Base-by-base conservation (phyloP, 2,888 invertebrate genomes). In the Cheilosia scutellata region DNA sequence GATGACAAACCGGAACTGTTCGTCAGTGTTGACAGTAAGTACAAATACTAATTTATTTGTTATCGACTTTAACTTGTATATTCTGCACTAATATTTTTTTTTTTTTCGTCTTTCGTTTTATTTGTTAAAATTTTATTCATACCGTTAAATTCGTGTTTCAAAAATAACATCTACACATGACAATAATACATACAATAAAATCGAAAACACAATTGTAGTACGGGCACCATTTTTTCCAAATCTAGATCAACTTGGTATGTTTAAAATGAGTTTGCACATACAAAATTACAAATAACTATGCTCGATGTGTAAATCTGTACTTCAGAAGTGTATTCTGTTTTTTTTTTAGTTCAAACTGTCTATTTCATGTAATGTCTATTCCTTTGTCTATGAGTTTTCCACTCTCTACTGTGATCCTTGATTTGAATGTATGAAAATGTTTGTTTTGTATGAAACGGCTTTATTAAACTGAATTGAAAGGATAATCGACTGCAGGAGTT, bases 1-100 rank as follows among this genome's bases (percentile, higher is more conserved):
- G 97, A 97, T 90, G 98, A 98, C 92, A 97, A 97, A 95, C 98
- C 98, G 4, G 98, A 98, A 93, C 94, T 98, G 88, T 98, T 98
- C 94, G 96, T 97, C 88, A 97, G 98, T 63, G 97, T 98, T 91
- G 98, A 98, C 92, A 97, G 97, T 98, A 93, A 95, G 97, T 96
- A 88, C 9, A 16, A 5, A 47, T 16, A 47, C 7, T 47, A n/a
- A n/a, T n/a, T 83, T 6, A 6, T 55, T 51, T 31, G 37, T 4
- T 58, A 16, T 74, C 65, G 62, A 77, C n/a, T 84, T 60, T 57
- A 44, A 13, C 13, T 58, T 58, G 42, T 58, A 42, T 29, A 75
- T 55, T 63, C 70, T 37, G 72, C 71, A 82, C 71, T 77, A 82
- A 87, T 42, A 63, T 51, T 49, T 47, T 16, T 31, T 20, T 60